Evolutionary conservation across 2,797 vertebrate species (phyloP).

Genomic region (Benthosema pterotum): DNA sequence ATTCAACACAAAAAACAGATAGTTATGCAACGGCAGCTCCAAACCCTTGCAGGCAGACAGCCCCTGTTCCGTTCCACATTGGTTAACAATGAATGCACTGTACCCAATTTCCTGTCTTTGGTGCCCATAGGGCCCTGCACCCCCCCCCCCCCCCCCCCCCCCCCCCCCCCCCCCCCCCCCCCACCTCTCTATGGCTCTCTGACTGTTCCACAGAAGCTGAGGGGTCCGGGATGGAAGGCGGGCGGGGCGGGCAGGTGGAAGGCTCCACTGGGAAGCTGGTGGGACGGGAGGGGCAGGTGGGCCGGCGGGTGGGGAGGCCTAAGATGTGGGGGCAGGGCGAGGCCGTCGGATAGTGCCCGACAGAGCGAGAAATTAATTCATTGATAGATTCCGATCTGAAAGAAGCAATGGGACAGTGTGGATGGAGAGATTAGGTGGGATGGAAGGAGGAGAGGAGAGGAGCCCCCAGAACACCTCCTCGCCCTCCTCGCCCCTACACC

Average conservation of each 20-base stretch:
- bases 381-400: constrained; percentile 70
- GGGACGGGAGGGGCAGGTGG: background rate
- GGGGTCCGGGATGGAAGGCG: constrained; percentile 27
- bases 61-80: constrained; percentile 16
- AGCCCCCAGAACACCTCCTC: background rate
- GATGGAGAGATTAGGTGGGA: constrained; percentile 57
- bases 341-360: constrained; percentile 38
- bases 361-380: constrained; percentile 71
- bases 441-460: constrained; percentile 4
- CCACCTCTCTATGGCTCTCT: constrained; percentile 4
- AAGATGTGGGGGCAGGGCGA: constrained; percentile 10
- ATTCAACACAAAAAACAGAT: too few relatives aligned
- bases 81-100: constrained; percentile 40
- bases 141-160: background rate
- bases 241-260: constrained; percentile 47
- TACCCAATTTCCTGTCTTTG: constrained; percentile 20
- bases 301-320: background rate
- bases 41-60: constrained; percentile 22
- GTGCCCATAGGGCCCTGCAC: background rate
- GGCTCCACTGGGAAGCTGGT: constrained; percentile 26
- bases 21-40: background rate
- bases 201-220: constrained; percentile 39
- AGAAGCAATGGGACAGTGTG: constrained; percentile 48
- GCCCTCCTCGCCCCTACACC: too few relatives aligned
- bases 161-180: background rate